Base-by-base conservation (phyloP, 2,113 vertebrate genomes). In the Pedionomus torquatus region DNA sequence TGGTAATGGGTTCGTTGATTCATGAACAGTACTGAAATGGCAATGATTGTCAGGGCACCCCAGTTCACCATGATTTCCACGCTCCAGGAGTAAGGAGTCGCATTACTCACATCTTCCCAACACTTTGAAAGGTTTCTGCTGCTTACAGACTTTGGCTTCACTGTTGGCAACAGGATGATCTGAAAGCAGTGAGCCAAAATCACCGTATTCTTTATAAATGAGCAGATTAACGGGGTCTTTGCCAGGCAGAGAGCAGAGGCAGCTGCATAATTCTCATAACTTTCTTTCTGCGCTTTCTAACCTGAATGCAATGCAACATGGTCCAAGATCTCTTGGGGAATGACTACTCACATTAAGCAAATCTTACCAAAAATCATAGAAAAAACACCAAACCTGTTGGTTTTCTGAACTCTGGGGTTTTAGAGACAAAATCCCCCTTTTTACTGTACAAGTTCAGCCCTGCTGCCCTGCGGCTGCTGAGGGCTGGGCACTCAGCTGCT, bases 281-380 rank as follows among this genome's bases (percentile, higher is more conserved):
- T 72, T 86, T 43, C 28, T 33, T 57, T 70, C 70, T 66, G 31
- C 0, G 0, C 61, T 69, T 81, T 51, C 83, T 48, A 71, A 16
- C 39, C 51, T 54, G 57, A 85, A 69, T 1, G 5, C 19, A 61
- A 13, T 0, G 5, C 1, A n/a, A 25, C 0, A 0, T 6, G 1
- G 51, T 54, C 43, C 4, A 1, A 81, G 65, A 31, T n/a, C 35
- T 70, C 78, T 69, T 17, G 0, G 0, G 4, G 57, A 33, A 51
- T 60, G 37, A 68, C 20, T 23, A 20, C 7, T 63, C 78, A 52
- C 1, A 0, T 35, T 52, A 31, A 88, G n/a, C 6, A 85, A 51
- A 86, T 57, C 83, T 78, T 72, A 64, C 77, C 68, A 39, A 81
- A 76, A 78, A 71, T 37, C 20, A 49, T 10, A 20, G 2, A 39